A percentile compares a stretch with the other conserved stretches of the same genome.
phyloP scores from a whole-genome alignment of 2,888 invertebrate species.

The Aleiodes alternator region DNA sequence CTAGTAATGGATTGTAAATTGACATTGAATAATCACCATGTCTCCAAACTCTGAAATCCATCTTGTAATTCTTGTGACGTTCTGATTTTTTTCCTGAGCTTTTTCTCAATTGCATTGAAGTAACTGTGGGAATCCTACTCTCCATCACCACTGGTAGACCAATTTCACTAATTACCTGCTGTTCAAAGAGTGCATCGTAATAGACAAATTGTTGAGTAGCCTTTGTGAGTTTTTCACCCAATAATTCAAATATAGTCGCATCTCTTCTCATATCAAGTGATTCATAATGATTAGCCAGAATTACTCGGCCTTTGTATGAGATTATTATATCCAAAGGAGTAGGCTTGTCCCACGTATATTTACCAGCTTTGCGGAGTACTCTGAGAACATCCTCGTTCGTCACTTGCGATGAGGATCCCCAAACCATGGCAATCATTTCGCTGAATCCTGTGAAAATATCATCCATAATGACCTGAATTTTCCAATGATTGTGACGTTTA shows the following conservation, averaged over 20 bases:
- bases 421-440: background rate
- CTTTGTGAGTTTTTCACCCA: background rate
- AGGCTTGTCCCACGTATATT: slow-evolving; percentile 30
- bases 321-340: slow-evolving; percentile 60
- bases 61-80: slow-evolving; percentile 37
- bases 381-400: too few relatives aligned
- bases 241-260: background rate
- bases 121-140: slow-evolving; percentile 65
- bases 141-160: slow-evolving; percentile 71
- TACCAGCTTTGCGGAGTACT: too few relatives aligned
- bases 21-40: slow-evolving; percentile 69
- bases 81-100: too few relatives aligned
- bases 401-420: too few relatives aligned
- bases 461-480: slow-evolving; percentile 41
- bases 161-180: slow-evolving; percentile 72
- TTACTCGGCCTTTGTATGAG: slow-evolving; percentile 55
- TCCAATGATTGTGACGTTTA: slow-evolving; percentile 51
- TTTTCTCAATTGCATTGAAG: slow-evolving; percentile 56
- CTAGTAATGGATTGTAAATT: slow-evolving; percentile 75
- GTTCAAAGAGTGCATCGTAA: slow-evolving; percentile 60
- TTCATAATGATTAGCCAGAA: slow-evolving; percentile 53
- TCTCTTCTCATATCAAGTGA: background rate
- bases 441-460: background rate
- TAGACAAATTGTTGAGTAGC: slow-evolving; percentile 55
- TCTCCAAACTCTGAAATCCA: slow-evolving; percentile 67